These are phyloP conservation scores for Borostomias antarcticus DNA, from an alignment of 2,797 vertebrate species.

Conservation along the genomic window DNA sequence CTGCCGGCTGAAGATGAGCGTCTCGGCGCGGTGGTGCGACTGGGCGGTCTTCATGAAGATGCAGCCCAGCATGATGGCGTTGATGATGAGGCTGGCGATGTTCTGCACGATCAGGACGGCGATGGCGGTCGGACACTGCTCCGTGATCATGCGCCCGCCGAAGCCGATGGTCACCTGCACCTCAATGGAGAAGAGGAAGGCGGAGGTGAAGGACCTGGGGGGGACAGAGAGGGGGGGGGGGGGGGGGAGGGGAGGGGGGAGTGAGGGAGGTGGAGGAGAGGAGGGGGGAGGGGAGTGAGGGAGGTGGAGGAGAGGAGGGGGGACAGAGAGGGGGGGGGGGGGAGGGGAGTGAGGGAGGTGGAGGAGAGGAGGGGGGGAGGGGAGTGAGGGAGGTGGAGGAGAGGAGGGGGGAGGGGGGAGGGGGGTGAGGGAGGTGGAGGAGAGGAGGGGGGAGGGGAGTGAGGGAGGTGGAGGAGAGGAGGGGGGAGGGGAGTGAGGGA, in stretches of 20 bases:
- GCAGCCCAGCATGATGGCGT: conserved; percentile 95
- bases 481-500: too few relatives aligned
- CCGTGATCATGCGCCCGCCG: conserved; percentile 95
- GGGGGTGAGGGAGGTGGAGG: too few relatives aligned
- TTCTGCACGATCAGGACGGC: conserved; percentile 94
- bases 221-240: not conserved
- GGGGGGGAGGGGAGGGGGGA: not conserved
- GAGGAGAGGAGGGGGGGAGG: not conserved
- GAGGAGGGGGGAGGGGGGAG: not conserved
- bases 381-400: not conserved
- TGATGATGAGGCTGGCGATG: conserved; percentile 95
- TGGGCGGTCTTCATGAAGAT: conserved; percentile 99
- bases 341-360: not conserved
- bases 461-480: not conserved
- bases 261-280: not conserved
- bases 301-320: not conserved
- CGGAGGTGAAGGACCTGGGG: conserved; percentile 91
- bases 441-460: not conserved
- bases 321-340: not conserved
- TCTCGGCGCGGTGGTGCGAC: conserved; percentile 93
- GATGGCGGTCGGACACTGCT: conserved; percentile 92
- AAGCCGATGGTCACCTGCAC: conserved; percentile 99
- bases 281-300: not conserved
- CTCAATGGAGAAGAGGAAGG: conserved; percentile 99
- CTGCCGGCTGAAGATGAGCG: conserved; percentile 95